A percentile compares a stretch with the other conserved stretches of the same genome.
Conservation (phyloP, 2,888 invertebrate species). For the Drosophila rubida region DNA sequence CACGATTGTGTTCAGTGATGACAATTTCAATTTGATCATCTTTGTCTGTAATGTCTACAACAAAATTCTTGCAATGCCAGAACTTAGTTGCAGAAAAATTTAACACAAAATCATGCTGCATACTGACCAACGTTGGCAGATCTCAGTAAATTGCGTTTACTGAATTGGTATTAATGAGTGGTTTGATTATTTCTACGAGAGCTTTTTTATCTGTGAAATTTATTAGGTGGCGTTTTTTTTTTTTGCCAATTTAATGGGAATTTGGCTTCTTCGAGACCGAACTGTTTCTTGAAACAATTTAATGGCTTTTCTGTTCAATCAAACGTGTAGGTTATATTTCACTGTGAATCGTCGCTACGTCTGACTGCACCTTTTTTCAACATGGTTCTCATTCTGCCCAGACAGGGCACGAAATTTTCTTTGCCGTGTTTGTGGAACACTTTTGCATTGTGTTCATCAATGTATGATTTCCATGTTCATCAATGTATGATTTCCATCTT, state of each 20-base stretch:
- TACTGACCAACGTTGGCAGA: background rate
- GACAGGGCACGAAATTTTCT: constrained; percentile 8
- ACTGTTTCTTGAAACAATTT: constrained; percentile 9
- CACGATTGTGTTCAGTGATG: background rate
- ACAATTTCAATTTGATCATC: too few relatives aligned
- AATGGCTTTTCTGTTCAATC: constrained; percentile 2
- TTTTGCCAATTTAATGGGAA: background rate
- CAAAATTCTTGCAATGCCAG: too few relatives aligned
- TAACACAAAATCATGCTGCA: background rate
- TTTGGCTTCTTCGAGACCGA: constrained; percentile 3
- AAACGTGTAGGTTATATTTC: constrained; percentile 3
- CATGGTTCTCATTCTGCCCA: background rate
- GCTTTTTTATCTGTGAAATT: background rate
- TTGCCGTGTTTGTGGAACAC: constrained; percentile 8
- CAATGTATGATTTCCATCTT: constrained; percentile 17
- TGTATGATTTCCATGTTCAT: constrained; percentile 14
- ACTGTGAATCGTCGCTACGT: background rate
- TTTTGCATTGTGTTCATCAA: constrained; percentile 9
- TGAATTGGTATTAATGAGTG: background rate
- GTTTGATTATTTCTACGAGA: background rate
- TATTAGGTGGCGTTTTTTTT: background rate
- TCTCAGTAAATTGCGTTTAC: background rate
- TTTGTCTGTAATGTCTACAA: too few relatives aligned
- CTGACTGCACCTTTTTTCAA: constrained; percentile 4
- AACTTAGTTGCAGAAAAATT: background rate